Base-by-base conservation (phyloP, 2,797 vertebrate species). In the Ceryle rudis region DNA sequence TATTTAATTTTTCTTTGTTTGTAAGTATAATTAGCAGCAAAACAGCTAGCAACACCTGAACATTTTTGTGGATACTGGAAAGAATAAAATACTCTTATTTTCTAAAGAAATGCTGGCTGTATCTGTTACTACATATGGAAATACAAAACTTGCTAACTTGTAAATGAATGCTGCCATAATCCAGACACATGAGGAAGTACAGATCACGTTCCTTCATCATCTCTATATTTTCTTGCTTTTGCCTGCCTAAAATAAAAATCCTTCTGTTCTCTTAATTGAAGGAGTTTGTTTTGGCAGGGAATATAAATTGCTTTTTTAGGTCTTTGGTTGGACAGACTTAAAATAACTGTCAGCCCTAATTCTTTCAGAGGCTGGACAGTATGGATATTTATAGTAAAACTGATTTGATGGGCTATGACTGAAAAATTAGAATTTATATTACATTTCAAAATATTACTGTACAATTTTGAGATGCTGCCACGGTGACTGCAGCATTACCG, bases 401-500 rank as follows among this genome's bases (percentile, higher is more conserved):
- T 78, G 81, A 95, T 80, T 74, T 87, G 81, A 95, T 95, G 88
- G 78, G 57, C 66, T 96, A 92, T 92, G 82, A 90, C 79, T 93
- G 87, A 93, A 93, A 95, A 94, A 95, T 69, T 93, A 92, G 74
- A 97, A 78, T 95, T 88, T 91, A 58, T 97, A 93, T 95, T 94
- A 69, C 83, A 93, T 89, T 95, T 95, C 86, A 95, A 96, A 97
- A 87, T 93, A 95, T 94, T 96, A 85, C 92, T 78, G 86, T 85
- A 82, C 57, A 67, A 5, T 87, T 93, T 73, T 82, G 83, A 92
- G 81, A 82, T 89, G 96, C 93, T 97, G 78, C 93, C 92, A 97
- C 93, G 93, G 94, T 1, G 74, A 97, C 92, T 62, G 81, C 83
- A 94, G 69, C 81, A 65, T 77, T 79, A 61, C 65, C 83, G 81